Evolutionary conservation across 2,113 vertebrate species (phyloP).

Genomic region (Pelmatolapia mariae): DNA sequence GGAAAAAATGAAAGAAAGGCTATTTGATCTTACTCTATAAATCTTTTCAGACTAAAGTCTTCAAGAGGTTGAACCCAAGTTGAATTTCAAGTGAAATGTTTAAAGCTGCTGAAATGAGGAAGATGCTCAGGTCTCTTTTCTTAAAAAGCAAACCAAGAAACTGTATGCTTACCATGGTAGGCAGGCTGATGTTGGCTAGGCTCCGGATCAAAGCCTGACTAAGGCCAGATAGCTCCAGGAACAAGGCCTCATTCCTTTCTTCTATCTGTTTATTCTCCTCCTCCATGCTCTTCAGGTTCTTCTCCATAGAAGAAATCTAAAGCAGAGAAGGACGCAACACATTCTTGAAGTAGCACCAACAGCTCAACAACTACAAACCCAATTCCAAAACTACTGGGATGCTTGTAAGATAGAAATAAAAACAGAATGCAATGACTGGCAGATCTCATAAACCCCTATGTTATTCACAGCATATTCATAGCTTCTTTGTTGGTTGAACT

Average conservation of each 20-base stretch:
- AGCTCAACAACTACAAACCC: not conserved
- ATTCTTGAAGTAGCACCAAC: not conserved
- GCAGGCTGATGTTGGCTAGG: conserved; percentile 93
- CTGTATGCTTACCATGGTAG: conserved; percentile 83
- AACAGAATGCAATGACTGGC: not conserved
- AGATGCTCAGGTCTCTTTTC: not conserved
- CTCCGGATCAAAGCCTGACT: conserved; percentile 96
- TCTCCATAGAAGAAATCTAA: conserved; percentile 97
- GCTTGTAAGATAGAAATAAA: not conserved
- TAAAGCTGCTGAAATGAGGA: not conserved
- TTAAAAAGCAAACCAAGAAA: not conserved
- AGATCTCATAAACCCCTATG: not conserved
- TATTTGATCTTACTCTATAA: not conserved
- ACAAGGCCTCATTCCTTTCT: conserved; percentile 93
- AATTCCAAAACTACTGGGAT: not conserved
- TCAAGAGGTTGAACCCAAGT: not conserved
- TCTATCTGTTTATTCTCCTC: conserved; percentile 97
- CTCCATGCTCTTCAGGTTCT: conserved; percentile 92
- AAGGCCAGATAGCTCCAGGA: conserved; percentile 93
- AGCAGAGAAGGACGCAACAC: not conserved
- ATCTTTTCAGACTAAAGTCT: not conserved
- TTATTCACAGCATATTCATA: not conserved
- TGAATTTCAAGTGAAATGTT: not conserved
- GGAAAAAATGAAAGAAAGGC: not conserved
- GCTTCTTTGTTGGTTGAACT: not conserved